phyloP scores from a whole-genome alignment of 1,140 invertebrate genomes.

The Drosophila takahashii region DNA sequence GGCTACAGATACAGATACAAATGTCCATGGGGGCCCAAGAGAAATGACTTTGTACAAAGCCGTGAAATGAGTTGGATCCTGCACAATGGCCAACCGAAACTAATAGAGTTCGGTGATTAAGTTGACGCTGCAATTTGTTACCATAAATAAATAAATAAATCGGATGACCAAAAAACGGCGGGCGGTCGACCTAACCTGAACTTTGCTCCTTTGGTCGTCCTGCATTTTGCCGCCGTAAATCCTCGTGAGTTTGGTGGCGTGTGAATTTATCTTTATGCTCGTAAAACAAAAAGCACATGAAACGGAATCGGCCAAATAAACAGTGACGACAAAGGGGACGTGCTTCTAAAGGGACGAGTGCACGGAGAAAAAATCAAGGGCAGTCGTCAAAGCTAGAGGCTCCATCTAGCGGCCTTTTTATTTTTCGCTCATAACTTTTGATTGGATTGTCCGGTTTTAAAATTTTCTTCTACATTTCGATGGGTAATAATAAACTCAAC shows the following conservation, averaged over 20 bases:
- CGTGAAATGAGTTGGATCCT: conserved; percentile 58
- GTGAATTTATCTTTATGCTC: conserved; percentile 81
- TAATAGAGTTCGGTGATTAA: conserved; percentile 79
- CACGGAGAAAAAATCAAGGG: background rate
- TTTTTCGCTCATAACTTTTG: no score
- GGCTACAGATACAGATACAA: conserved; percentile 23
- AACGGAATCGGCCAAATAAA: conserved; percentile 73
- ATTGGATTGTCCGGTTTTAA: no score
- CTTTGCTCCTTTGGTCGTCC: conserved; percentile 5
- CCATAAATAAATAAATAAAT: conserved; percentile 81
- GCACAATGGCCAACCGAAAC: conserved; percentile 58
- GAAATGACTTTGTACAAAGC: conserved; percentile 55
- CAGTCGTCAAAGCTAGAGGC: no score
- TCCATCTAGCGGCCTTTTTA: no score
- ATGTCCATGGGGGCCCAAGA: conserved; percentile 39
- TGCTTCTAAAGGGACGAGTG: background rate
- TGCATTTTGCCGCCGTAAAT: conserved; percentile 6
- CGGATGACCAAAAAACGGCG: conserved; percentile 65
- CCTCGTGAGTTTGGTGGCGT: conserved; percentile 53
- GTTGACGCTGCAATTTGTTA: conserved; percentile 83
- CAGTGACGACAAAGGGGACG: conserved; percentile 50
- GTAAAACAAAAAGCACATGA: conserved; percentile 76
- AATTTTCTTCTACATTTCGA: no score
- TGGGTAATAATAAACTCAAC: no score
- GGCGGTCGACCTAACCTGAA: conserved; percentile 22